Base-by-base conservation (phyloP, 2,797 vertebrate genomes). In the Ceryle rudis region DNA sequence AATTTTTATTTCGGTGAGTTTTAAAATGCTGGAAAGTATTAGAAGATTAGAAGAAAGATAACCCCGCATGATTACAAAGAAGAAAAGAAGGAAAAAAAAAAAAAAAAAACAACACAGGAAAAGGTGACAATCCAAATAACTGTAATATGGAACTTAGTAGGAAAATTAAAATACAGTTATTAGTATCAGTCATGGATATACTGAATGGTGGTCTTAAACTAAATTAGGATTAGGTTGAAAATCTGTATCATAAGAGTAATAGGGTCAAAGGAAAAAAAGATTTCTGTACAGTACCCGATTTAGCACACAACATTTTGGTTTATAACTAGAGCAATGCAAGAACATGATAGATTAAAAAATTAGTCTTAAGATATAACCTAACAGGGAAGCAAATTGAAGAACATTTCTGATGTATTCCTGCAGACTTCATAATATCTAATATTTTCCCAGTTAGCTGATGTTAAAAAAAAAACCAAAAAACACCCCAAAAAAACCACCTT, bases 161-260 rank as follows among this genome's bases (percentile, higher is more conserved):
- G 51, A 90, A 96, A 87, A 87, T 57, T 57, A 19, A 70, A 89
- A 66, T 55, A 65, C 5, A 49, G 10, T 70, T 77, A n/a, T 91
- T 92, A 91, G 14, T 55, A 41, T 72, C 47, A 81, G 6, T 62
- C 54, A 84, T 54, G 49, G n/a, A 72, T 51, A 51, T 73, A 39
- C 93, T 70, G 62, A 87, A 91, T 51, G 75, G n/a, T 91, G 55
- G 60, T 85, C 71, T 93, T 85, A 71, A 84, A 72, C 54, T 90
- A 85, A 90, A 88, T 82, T 87, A 81, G 37, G 35, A 92, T 94
- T 78, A 77, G 67, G 26, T 42, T 85, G 55, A 95, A 87, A 93
- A 94, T 85, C 79, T 90, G 67, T 75, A 89, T 93, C 85, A 77
- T 62, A 70, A 51, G 31, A 69, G 15, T 85, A 94, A 94, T 3